Evolutionary conservation across 2,797 vertebrate species (phyloP), one percentile per base, ranked within the genome.

Genomic region (Eurystomus glaucurus): DNA sequence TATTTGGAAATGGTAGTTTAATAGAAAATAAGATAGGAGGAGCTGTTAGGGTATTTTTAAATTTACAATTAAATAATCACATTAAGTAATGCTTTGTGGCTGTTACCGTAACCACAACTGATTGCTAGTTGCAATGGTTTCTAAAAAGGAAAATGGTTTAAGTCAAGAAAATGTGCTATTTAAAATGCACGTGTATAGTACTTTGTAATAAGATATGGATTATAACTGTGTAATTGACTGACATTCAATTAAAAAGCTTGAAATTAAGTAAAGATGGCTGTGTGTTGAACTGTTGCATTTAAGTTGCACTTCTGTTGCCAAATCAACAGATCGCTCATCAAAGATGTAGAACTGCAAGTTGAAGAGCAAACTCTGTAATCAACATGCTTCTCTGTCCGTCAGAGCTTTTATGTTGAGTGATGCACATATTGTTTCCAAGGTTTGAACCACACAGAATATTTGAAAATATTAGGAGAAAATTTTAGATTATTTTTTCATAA

Each of bases 261-360:
- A 97, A 94, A 94, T 95, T 80, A 94, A 95, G 83, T 86, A 71
- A 96, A 88, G 78, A 87, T 78, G 72, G 20, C 62, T 91, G 48
- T 91, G 85, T 92, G 82, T 83, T 95, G 95, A 96, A 81, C 51
- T 91, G 85, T 65, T 85, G 54, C 55, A 57, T 85, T 90, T 88
- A 78, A 78, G 68, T 86, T 37, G 74, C 70, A 37, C 23, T 93
- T 96, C 81, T 88, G 52, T 46, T 80, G 91, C 82, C 71, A 96
- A 80, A 90, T 62, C 54, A 92, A 61, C 33, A 85, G 29, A 58
- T 48, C 1, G 0, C 39, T 85, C 39, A 72, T 31, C 25, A 17
- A 61, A 57, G n/a, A n/a, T 66, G 21, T 31, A 52, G 71, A 39
- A 50, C n/a, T 41, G 10, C 51, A 54, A 14, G 7, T 3, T 57